Conservation (phyloP, 2,113 vertebrate species). For the Sylvietta virens region DNA sequence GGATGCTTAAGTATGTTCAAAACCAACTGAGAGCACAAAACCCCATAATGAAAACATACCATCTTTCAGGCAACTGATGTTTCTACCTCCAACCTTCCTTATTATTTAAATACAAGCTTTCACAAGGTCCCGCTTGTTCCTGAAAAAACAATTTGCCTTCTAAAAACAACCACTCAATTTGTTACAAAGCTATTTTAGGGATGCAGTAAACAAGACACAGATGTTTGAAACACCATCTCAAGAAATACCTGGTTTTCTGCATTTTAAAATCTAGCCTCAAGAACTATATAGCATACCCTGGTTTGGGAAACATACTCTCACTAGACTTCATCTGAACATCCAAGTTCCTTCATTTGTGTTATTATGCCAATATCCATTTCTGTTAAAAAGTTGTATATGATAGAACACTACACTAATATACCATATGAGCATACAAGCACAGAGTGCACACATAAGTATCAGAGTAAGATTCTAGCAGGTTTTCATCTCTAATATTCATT, state of each 20-base stretch:
- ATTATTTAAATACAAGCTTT: neutral
- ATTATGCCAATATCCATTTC: neutral
- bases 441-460: neutral
- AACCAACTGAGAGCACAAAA: neutral
- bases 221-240: neutral
- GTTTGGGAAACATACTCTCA: neutral
- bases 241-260: neutral
- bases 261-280: neutral
- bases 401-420: neutral
- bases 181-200: neutral
- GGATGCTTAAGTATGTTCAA: neutral
- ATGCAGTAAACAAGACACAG: neutral
- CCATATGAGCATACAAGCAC: fast-evolving
- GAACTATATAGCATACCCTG: neutral
- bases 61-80: neutral
- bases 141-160: neutral
- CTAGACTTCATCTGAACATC: neutral
- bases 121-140: neutral
- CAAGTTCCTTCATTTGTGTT: neutral
- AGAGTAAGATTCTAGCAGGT: neutral
- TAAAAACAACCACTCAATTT: neutral
- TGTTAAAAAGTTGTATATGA: neutral
- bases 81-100: neutral
- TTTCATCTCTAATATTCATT: neutral
- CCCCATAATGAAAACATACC: neutral